These are phyloP conservation scores for Xestia xanthographa DNA, from an alignment of 2,888 invertebrate genomes.

Conservation along the genomic window DNA sequence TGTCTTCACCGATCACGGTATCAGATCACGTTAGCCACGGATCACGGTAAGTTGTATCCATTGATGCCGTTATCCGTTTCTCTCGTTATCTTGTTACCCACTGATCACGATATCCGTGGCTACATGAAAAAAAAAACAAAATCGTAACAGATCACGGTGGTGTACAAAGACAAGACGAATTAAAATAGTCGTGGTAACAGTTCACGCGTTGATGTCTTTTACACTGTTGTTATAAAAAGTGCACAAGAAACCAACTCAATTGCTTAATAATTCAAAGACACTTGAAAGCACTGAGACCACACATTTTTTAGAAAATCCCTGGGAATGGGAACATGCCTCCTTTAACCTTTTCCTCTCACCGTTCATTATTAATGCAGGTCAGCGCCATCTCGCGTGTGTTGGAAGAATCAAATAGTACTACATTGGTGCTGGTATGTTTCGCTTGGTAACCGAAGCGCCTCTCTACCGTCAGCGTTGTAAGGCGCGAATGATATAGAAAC, in stretches of 20 bases:
- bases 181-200: background rate
- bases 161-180: too few relatives aligned
- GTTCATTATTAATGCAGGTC: background rate
- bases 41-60: too few relatives aligned
- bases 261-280: background rate
- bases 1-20: too few relatives aligned
- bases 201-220: constrained; percentile 8
- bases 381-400: constrained; percentile 1
- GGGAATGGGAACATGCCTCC: background rate
- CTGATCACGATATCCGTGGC: too few relatives aligned
- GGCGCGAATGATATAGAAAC: too few relatives aligned
- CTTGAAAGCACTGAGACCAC: background rate
- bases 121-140: too few relatives aligned
- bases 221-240: background rate
- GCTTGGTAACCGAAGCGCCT: background rate
- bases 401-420: background rate
- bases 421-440: background rate
- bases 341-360: background rate
- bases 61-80: too few relatives aligned
- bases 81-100: too few relatives aligned
- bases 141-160: too few relatives aligned
- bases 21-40: too few relatives aligned
- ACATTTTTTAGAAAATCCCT: background rate
- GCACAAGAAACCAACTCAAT: background rate
- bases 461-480: background rate